Percentiles rank a stretch among this genome's conserved stretches.
phyloP scores from a whole-genome alignment of 2,888 invertebrate genomes.

The Endomychus coccineus region DNA sequence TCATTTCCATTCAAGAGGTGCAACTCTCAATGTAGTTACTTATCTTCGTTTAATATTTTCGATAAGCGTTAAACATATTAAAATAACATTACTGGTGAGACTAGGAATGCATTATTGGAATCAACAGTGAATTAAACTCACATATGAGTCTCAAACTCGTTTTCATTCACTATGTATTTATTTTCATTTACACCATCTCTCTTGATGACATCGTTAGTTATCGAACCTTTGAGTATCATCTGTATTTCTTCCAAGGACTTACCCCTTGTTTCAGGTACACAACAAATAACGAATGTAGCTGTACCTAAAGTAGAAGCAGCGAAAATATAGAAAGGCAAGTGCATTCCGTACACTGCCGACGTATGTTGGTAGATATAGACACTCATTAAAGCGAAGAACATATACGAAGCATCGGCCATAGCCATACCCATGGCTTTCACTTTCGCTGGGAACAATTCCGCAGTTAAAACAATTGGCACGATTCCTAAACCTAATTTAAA shows the following conservation, averaged over 20 bases:
- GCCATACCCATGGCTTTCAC: constrained; percentile 42
- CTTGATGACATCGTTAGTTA: too few relatives aligned
- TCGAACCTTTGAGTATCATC: constrained; percentile 37
- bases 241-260: constrained; percentile 41
- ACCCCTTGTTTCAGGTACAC: constrained; percentile 40
- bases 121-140: too few relatives aligned
- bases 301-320: constrained; percentile 32
- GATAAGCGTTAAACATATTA: too few relatives aligned
- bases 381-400: constrained; percentile 33
- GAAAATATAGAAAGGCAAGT: constrained; percentile 38
- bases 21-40: too few relatives aligned
- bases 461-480: constrained; percentile 40
- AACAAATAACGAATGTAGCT: constrained; percentile 35
- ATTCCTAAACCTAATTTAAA: constrained; percentile 38
- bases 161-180: too few relatives aligned
- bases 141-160: too few relatives aligned
- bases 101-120: too few relatives aligned
- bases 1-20: too few relatives aligned
- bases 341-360: constrained; percentile 29
- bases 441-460: constrained; percentile 40
- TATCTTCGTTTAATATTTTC: too few relatives aligned
- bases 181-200: too few relatives aligned
- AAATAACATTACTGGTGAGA: too few relatives aligned
- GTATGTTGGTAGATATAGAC: constrained; percentile 35
- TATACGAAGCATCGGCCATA: constrained; percentile 36